Evolutionary conservation across 2,797 vertebrate genomes (phyloP), one percentile per base, ranked within the genome.

Genomic region (Cryptoprocta ferox): DNA sequence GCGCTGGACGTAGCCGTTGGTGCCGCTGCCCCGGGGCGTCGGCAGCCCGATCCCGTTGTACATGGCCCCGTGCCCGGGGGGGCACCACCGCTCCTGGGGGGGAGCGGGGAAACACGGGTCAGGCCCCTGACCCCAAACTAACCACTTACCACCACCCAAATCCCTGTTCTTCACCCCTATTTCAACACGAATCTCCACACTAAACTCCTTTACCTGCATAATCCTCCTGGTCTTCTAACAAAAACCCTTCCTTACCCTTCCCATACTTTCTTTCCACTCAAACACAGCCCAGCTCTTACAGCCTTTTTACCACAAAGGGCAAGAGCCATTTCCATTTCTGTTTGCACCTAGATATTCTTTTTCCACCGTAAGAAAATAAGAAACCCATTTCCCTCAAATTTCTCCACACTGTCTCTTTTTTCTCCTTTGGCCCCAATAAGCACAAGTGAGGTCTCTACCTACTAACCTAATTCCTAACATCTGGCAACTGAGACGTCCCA

Each of bases 41-140:
- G 99, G 99, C 98, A 99, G 98, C 96, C 99, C 99, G 75, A 99
- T 99, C 86, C 99, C 99, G 99, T 99, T 99, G 99, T 99, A 99
- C 99, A 99, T 99, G 98, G 98, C 98, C 97, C 97, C 96, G 97
- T 98, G 98, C 97, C 98, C 98, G 90, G 94, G 84, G 96, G 97
- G 98, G 97, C 98, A 98, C 98, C 96, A 97, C 97, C 93, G 83
- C 97, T 97, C 98, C 97, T 97, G 97, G 73, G 76, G 97, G 96
- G 82, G 96, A 97, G 97, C 96, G 96, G 96, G 97, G 93, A 97
- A 96, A 97, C 93, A 98, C 73, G 96, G 95, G 92, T 98, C 98
- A 97, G 97, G 97, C 85, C 93, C 95, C 96, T 96, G 91, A 61
- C 89, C 95, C 94, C 98, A 95, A 82, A 86, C 97, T 98, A 97